A percentile compares a stretch with the other conserved stretches of the same genome.
Evolutionary conservation across 64 coral and sea anemone genomes (phyloP).

Genomic region (Cladopsammia gracilis): DNA sequence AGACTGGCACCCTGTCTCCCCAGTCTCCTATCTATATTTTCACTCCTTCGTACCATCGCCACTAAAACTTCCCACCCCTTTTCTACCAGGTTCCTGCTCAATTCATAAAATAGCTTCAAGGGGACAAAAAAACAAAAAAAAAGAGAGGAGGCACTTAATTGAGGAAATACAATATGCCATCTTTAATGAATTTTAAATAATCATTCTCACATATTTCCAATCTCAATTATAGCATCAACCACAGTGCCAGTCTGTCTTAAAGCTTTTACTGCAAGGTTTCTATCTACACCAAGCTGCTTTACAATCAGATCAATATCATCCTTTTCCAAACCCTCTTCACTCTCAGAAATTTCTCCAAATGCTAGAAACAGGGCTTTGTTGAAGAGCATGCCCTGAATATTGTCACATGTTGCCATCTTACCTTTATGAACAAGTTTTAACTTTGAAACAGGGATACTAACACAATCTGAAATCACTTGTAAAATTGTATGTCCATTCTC

Average conservation of each 20-base stretch:
- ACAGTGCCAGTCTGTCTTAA: slow-evolving; percentile 80
- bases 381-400: slow-evolving; percentile 54
- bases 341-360: slow-evolving; percentile 90
- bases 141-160: no score
- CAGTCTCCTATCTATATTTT: no score
- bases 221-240: slow-evolving; percentile 94
- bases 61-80: no score
- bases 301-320: slow-evolving; percentile 84
- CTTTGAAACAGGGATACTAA: slow-evolving; percentile 73
- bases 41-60: no score
- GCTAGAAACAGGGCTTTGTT: slow-evolving; percentile 85
- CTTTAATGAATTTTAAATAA: no score
- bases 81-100: no score
- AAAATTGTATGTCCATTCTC: slow-evolving; percentile 33
- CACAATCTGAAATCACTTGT: slow-evolving; percentile 73
- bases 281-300: slow-evolving; percentile 90
- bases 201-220: slow-evolving; percentile 73
- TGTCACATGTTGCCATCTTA: slow-evolving; percentile 74
- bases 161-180: no score
- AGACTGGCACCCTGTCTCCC: no score
- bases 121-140: no score
- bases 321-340: slow-evolving; percentile 88
- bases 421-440: slow-evolving; percentile 94
- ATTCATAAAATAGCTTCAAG: no score
- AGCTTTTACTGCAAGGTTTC: slow-evolving; percentile 88